A percentile compares a stretch with the other conserved stretches of the same genome.
Conservation (phyloP, 2,888 invertebrate genomes). For the Andrena flavipes region DNA sequence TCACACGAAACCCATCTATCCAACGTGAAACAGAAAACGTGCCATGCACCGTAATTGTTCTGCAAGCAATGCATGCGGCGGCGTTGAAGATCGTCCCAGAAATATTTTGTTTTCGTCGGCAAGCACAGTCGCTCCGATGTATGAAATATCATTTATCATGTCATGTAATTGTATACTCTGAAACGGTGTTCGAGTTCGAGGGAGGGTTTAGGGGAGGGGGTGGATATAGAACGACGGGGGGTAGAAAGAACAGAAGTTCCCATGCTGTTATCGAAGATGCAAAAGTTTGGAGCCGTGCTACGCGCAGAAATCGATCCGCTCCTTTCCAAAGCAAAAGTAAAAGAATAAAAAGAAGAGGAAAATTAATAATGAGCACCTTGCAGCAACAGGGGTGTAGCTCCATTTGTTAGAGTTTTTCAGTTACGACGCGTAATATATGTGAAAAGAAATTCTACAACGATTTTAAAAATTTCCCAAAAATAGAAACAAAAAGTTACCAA, state of each 20-base stretch:
- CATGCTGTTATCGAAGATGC: conserved; percentile 45
- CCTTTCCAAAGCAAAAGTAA: neutral
- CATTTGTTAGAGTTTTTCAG: no score
- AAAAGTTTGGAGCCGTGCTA: conserved; percentile 10
- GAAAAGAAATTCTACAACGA: neutral
- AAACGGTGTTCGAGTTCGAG: conserved; percentile 44
- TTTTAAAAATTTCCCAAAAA: no score
- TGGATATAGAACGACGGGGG: neutral
- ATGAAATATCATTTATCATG: conserved; percentile 18
- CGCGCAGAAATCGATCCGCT: conserved; percentile 31
- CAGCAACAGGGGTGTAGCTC: no score
- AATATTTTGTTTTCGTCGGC: conserved; percentile 60
- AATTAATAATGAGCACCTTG: neutral
- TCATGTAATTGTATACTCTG: conserved; percentile 44
- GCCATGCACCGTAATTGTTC: conserved; percentile 51
- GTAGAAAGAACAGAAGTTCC: neutral
- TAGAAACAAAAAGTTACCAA: no score
- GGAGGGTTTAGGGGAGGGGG: neutral
- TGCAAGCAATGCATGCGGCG: conserved; percentile 59
- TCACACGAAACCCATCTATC: neutral
- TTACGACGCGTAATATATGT: no score
- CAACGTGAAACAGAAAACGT: conserved; percentile 14
- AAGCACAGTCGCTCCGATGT: conserved; percentile 2
- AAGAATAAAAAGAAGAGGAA: no score
- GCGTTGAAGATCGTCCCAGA: conserved; percentile 82